Evolutionary conservation across 2,888 invertebrate genomes (phyloP).

Genomic region (Dyspetes luteomarginatus): DNA sequence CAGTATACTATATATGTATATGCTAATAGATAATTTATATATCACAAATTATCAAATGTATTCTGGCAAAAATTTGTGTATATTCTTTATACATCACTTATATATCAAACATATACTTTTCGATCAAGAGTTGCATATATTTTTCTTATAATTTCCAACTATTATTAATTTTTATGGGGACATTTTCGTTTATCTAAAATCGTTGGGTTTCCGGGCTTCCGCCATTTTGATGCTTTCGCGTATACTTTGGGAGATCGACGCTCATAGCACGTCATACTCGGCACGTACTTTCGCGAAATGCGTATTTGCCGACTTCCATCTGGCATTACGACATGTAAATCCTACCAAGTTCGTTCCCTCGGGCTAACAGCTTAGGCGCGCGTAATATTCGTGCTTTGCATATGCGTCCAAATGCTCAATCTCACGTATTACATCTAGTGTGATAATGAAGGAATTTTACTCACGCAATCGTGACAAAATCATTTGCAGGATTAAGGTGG

Average conservation of each 20-base stretch:
- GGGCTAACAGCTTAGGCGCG: constrained; percentile 73
- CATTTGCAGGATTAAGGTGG: background rate
- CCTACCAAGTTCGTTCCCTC: background rate
- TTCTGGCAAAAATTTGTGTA: no score
- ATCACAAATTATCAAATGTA: no score
- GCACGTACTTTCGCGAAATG: background rate
- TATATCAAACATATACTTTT: no score
- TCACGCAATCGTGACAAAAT: background rate
- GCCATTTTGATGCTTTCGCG: background rate
- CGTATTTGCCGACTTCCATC: background rate
- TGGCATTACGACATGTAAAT: background rate
- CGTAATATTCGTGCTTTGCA: constrained; percentile 64
- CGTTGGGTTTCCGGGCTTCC: background rate
- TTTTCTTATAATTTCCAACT: no score
- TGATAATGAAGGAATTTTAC: background rate
- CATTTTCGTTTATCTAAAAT: no score
- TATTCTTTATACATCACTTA: no score
- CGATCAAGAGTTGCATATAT: no score
- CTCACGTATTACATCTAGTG: constrained; percentile 70
- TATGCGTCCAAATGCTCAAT: constrained; percentile 73
- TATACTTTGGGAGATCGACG: background rate
- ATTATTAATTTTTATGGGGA: no score
- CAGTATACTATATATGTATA: no score
- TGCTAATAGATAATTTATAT: no score
- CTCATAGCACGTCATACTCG: background rate